Conservation (phyloP, 2,888 invertebrate genomes). For the Alloscopus bannaensis region DNA sequence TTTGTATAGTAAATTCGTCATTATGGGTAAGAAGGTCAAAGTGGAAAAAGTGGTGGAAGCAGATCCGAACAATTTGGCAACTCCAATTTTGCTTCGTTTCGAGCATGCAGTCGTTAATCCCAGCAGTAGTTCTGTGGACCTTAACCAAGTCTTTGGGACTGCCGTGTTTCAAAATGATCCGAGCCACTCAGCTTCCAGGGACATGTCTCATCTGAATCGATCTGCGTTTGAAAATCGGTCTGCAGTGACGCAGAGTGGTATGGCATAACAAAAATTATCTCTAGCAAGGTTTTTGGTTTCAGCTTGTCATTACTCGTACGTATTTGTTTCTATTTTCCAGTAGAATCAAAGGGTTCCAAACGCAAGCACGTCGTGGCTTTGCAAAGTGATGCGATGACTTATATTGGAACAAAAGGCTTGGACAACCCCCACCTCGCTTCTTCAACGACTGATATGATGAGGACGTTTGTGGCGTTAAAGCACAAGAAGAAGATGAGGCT, state of each 20-base stretch:
- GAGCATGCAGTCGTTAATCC: constrained; percentile 52
- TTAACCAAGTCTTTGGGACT: constrained; percentile 38
- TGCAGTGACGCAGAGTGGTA: background rate
- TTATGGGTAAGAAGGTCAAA: constrained; percentile 55
- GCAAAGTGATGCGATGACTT: constrained; percentile 65
- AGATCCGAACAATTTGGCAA: constrained; percentile 21
- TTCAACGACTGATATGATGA: constrained; percentile 34
- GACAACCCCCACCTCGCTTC: constrained; percentile 15
- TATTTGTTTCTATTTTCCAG: background rate
- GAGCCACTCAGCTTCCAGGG: constrained; percentile 4
- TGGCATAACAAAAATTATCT: background rate
- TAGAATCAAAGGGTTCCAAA: constrained; percentile 6
- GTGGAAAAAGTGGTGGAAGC: constrained; percentile 44
- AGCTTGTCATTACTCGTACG: too few relatives aligned
- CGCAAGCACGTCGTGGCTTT: constrained; percentile 57
- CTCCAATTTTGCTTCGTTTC: constrained; percentile 54
- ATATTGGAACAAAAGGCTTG: constrained; percentile 64
- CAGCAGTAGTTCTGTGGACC: constrained; percentile 18
- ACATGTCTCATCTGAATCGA: constrained; percentile 41
- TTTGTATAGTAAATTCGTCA: background rate
- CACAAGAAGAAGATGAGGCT: constrained; percentile 60
- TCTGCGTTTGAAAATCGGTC: constrained; percentile 13
- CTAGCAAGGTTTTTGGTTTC: background rate
- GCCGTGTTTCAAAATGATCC: constrained; percentile 50
- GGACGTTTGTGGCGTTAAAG: constrained; percentile 65